These are phyloP conservation scores for Pheosia gnoma DNA, from an alignment of 2,888 invertebrate species.

Conservation along the genomic window DNA sequence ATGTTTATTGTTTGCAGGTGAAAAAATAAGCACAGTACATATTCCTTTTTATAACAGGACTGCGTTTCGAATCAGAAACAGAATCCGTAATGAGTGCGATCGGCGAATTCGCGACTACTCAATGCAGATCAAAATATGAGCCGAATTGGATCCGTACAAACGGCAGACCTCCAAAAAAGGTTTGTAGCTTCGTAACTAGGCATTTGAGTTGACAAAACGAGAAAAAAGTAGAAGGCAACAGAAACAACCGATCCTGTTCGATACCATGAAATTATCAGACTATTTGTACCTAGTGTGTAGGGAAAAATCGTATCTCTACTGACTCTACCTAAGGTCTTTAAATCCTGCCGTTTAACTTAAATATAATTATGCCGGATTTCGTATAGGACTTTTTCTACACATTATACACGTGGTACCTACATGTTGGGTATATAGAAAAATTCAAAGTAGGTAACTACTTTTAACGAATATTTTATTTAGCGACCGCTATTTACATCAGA, in stretches of 20 bases:
- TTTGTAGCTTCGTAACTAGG: slow-evolving; percentile 37
- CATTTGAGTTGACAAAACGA: slow-evolving; percentile 42
- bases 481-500: too few species aligned
- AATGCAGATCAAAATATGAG: slow-evolving; percentile 63
- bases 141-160: slow-evolving; percentile 53
- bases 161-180: slow-evolving; percentile 37
- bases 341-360: too few species aligned
- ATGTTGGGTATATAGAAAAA: too few species aligned
- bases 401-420: too few species aligned
- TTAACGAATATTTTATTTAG: too few species aligned
- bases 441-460: too few species aligned
- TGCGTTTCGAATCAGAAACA: slow-evolving; percentile 50
- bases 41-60: slow-evolving; percentile 39
- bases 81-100: slow-evolving; percentile 63
- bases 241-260: slow-evolving; percentile 35
- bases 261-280: slow-evolving; percentile 41
- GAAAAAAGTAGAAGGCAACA: slow-evolving; percentile 36
- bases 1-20: too few species aligned
- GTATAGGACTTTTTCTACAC: too few species aligned
- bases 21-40: slow-evolving; percentile 42
- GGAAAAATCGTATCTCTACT: not conserved
- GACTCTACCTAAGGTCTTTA: slow-evolving; percentile 10
- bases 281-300: slow-evolving; percentile 22
- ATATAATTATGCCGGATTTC: too few species aligned
- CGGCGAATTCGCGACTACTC: slow-evolving; percentile 54